Conservation (phyloP, 2,888 invertebrate genomes). For the Mythimna vitellina region DNA sequence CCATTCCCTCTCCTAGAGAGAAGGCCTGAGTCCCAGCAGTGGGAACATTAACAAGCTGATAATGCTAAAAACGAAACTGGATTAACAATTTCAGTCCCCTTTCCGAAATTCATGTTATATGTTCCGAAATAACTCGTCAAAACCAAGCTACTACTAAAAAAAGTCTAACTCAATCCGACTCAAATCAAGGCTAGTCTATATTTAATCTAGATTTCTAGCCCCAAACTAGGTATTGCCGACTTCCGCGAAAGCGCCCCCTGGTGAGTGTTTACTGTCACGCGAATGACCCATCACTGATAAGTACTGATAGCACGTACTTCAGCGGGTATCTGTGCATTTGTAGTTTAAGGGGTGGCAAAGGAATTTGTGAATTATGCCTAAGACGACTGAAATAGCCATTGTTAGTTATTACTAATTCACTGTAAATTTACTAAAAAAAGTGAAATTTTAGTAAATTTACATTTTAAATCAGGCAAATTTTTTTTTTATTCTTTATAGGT, state of each 20-base stretch:
- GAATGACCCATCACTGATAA: constrained; percentile 67
- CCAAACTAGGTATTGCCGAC: constrained; percentile 51
- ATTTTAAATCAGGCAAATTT: too few species aligned
- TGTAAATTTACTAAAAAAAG: too few species aligned
- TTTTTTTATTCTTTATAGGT: too few species aligned
- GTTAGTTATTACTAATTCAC: background rate
- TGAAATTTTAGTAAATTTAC: too few species aligned
- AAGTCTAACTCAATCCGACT: constrained; percentile 15
- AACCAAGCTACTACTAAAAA: constrained; percentile 10
- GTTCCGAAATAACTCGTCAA: constrained; percentile 3
- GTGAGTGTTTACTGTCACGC: constrained; percentile 67
- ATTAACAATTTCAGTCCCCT: background rate
- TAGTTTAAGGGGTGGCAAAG: background rate
- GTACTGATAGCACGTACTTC: constrained; percentile 51
- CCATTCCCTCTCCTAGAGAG: too few species aligned
- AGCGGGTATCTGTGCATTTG: constrained; percentile 31
- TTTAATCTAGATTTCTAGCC: constrained; percentile 48
- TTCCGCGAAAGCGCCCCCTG: constrained; percentile 64
- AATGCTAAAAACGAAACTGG: background rate
- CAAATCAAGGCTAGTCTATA: constrained; percentile 46
- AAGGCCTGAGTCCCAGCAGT: too few species aligned
- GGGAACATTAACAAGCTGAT: too few species aligned
- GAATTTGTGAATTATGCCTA: background rate
- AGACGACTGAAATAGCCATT: background rate
- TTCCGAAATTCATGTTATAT: too few species aligned